Evolutionary conservation across 2,797 vertebrate genomes (phyloP), one percentile per base, ranked within the genome.

Genomic region (Selene dorsalis): DNA sequence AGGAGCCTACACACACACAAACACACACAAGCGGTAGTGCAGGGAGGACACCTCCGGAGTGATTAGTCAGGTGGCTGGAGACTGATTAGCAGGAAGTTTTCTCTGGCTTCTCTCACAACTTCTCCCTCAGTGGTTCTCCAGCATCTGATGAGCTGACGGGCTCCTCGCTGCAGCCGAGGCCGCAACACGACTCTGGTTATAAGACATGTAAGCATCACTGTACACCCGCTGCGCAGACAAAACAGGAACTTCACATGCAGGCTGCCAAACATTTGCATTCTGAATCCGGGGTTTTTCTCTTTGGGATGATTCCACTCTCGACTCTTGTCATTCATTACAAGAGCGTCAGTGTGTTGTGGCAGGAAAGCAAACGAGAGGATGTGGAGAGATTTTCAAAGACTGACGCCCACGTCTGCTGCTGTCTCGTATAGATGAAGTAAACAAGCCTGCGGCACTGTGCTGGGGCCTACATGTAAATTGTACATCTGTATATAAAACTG

Each of bases 21-120:
- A 73, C 73, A 70, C 56, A 71, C 67, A 59, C 39, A 41, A 68
- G 38, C 45, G 26, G 50, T 60, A 47, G 57, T 35, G 56, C 65
- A 58, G 24, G 13, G 39, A 69, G 61, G 48, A 80, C 18, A 39
- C 61, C 56, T 71, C 56, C 53, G 48, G 38, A 58, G 41, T 77
- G 78, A 81, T 81, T 81, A 74, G 60, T 76, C 67, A 66, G 80
- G 71, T 78, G 61, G 30, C 59, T 7, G 76, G 13, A 60, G 67
- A 68, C 67, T 77, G 70, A 84, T 84, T 82, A 84, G 39, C 32
- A 58, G 59, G 24, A 24, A 64, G 52, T 73, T 86, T 75, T 80
- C 75, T 73, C 74, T 41, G 30, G 55, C 48, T 70, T 67, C 53
- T 39, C 38, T 68, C 65, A n/a, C 52, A 50, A 45, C 55, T 63